These are phyloP conservation scores for Bradynema listronoti DNA, from an alignment of 1,140 invertebrate species.

Conservation along the genomic window DNA sequence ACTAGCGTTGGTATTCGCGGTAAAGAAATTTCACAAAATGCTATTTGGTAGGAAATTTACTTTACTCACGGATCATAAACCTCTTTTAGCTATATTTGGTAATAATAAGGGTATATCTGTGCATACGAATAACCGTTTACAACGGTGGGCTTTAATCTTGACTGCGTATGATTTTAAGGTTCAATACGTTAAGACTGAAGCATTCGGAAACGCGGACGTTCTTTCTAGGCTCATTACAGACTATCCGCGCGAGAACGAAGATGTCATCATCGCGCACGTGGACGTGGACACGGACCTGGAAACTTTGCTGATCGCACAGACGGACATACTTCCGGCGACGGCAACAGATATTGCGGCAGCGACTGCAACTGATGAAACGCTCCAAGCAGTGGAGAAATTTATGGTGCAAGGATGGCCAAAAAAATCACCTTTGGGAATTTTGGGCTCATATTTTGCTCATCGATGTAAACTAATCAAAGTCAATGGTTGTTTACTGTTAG, in stretches of 20 bases:
- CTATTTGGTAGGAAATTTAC: conserved; percentile 15
- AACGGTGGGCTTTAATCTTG: conserved; percentile 17
- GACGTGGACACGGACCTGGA: conserved; percentile 11
- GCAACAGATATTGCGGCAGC: not conserved
- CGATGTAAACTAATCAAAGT: too few relatives aligned
- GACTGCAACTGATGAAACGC: not conserved
- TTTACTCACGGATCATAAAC: conserved; percentile 17
- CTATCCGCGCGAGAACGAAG: conserved; percentile 9
- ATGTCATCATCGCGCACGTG: conserved; percentile 5
- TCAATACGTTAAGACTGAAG: conserved; percentile 13
- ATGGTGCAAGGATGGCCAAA: not conserved
- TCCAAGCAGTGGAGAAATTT: not conserved
- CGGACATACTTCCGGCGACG: not conserved
- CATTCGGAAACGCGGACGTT: conserved; percentile 11
- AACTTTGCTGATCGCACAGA: not conserved
- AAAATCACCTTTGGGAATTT: not conserved
- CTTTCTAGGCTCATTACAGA: conserved; percentile 15
- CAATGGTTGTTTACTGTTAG: conserved; percentile 36
- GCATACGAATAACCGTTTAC: conserved; percentile 14
- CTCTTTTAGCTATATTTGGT: conserved; percentile 16
- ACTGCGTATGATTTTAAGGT: conserved; percentile 15
- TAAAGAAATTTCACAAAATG: conserved; percentile 18
- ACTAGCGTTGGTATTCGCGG: conserved; percentile 16
- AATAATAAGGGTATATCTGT: conserved; percentile 14
- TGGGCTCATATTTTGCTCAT: too few relatives aligned